Conservation (phyloP, 2,888 invertebrate genomes). For the Cheilosia grossa region DNA sequence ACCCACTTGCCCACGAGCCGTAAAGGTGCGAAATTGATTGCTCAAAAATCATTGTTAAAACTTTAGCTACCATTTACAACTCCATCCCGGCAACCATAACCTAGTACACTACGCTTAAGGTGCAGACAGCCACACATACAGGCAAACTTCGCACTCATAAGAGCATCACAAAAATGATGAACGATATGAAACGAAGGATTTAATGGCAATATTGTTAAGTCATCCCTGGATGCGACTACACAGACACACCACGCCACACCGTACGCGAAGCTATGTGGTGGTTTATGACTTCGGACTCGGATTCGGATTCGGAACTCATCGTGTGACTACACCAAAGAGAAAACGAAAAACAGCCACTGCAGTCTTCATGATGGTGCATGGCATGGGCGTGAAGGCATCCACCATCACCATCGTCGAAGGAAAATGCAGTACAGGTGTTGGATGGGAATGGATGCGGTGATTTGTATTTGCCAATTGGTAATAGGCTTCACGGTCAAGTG, state of each 20-base stretch:
- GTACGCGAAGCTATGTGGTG: conserved; percentile 49
- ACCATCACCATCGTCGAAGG: conserved; percentile 19
- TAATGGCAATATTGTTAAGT: conserved; percentile 63
- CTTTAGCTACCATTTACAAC: conserved; percentile 17
- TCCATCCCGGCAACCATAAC: conserved; percentile 21
- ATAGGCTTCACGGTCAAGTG: conserved; percentile 71
- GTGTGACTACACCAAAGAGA: conserved; percentile 21
- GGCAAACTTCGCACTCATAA: not conserved
- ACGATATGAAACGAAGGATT: conserved; percentile 59
- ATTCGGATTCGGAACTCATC: not conserved
- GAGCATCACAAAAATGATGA: conserved; percentile 40
- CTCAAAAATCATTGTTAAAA: conserved; percentile 35
- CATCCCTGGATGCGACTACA: conserved; percentile 38
- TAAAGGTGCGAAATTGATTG: conserved; percentile 40
- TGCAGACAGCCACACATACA: conserved; percentile 42
- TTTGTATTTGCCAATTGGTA: conserved; percentile 72
- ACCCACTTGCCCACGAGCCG: conserved; percentile 38
- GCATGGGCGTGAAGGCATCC: conserved; percentile 57
- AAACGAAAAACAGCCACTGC: conserved; percentile 7
- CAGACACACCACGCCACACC: not conserved
- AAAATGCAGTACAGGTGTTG: conserved; percentile 62
- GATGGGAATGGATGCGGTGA: conserved; percentile 71
- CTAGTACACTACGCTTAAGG: conserved; percentile 38
- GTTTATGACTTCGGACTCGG: conserved; percentile 48
- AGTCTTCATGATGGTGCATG: conserved; percentile 26